These are phyloP conservation scores for Gobiocypris rarus DNA, from an alignment of 2,113 vertebrate genomes.

Conservation along the genomic window DNA sequence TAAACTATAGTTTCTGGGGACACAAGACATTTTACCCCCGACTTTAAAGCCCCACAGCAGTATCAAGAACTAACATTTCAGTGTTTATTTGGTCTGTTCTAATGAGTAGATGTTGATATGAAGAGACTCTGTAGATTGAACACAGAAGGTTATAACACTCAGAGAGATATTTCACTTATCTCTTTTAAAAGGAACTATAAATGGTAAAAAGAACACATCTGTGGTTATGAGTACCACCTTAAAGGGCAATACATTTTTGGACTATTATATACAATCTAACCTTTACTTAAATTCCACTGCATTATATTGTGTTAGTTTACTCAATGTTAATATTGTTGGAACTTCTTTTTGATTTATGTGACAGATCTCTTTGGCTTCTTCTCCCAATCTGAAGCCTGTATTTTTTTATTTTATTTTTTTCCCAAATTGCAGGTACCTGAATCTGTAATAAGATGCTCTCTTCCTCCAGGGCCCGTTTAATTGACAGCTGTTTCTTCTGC, in stretches of 20 bases:
- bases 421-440: constrained; percentile 75
- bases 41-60: not conserved
- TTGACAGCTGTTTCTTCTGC: constrained; percentile 70
- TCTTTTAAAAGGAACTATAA: constrained; percentile 37
- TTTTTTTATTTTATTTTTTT: not conserved
- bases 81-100: constrained; percentile 37
- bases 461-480: constrained; percentile 74
- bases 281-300: constrained; percentile 18
- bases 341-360: not conserved
- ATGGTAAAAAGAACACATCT: constrained; percentile 31
- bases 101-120: constrained; percentile 33
- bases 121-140: constrained; percentile 40
- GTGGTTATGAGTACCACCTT: not conserved
- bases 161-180: constrained; percentile 7
- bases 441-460: constrained; percentile 79
- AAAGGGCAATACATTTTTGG: not conserved
- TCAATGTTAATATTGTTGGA: not conserved
- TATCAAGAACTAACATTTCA: not conserved
- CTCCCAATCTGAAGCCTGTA: not conserved
- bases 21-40: not conserved
- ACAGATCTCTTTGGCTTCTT: not conserved
- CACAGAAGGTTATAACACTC: constrained; percentile 26
- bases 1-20: constrained; percentile 1
- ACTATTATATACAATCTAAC: constrained; percentile 20
- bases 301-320: not conserved